Base-by-base conservation (phyloP, 2,888 invertebrate genomes). In the Leptinotarsa rubiginosa region DNA sequence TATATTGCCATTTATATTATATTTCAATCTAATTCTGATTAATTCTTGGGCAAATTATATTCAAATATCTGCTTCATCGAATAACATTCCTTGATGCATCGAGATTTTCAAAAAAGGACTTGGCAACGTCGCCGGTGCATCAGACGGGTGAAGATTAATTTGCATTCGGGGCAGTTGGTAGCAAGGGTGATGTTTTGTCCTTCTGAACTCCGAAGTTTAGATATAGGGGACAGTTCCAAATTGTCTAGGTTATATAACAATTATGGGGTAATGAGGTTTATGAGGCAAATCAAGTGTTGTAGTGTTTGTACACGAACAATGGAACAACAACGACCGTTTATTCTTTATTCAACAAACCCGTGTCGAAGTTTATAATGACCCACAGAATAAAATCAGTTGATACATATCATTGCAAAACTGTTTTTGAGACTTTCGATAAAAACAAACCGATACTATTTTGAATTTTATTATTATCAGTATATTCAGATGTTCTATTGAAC, bases 101-200 rank as follows among this genome's bases (percentile, higher is more conserved):
- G 2, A 47, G 47, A 72, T 65, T 65, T 54, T 49, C 20, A 15
- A 62, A 65, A 31, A 54, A n/a, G 22, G 62, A 64, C 50, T 5
- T 49, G 75, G 75, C 75, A 75, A 75, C 75, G 16, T 31, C 59
- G 76, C 62, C 72, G 49, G 73, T 81, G 81, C 80, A 81, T 78
- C 77, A 79, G 82, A 83, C 81, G 81, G 83, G 82, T 81, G 83
- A 83, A 82, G 83, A 84, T 83, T 85, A 83, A 85, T 85, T 84
- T 83, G 81, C 82, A 83, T 82, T 81, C 78, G 80, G 78, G 78
- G 69, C 25, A 79, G 77, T 78, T 65, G 74, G 70, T 56, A 72
- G 75, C 75, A 73, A 70, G 74, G 79, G 71, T 74, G 74, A 71
- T 69, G 76, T 76, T 76, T 76, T 74, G 74, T 76, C 72, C 71